Evolutionary conservation across 1,140 invertebrate genomes (phyloP).

Genomic region (Chionoecetes opilio): DNA sequence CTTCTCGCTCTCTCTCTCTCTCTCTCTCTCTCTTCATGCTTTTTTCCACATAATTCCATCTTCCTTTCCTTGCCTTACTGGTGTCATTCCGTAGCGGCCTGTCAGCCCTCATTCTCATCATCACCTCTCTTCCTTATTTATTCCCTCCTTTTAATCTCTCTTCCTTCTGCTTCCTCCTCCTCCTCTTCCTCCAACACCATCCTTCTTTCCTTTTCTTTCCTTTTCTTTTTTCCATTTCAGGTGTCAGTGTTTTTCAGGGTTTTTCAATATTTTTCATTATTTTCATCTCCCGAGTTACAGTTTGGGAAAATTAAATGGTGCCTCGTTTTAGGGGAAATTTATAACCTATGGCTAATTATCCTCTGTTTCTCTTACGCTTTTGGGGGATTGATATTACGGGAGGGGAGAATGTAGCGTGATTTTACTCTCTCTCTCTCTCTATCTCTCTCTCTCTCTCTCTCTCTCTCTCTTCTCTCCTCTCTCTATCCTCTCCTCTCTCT

Average conservation of each 20-base stretch:
- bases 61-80: not conserved
- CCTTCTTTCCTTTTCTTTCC: too few relatives aligned
- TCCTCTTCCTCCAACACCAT: too few relatives aligned
- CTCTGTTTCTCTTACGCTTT: not conserved
- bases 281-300: not conserved
- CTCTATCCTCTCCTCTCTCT: not conserved
- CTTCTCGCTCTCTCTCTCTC: conserved; percentile 52
- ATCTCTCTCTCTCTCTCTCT: not conserved
- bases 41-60: not conserved
- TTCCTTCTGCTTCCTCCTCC: too few relatives aligned
- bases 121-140: too few relatives aligned
- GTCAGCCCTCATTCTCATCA: too few relatives aligned
- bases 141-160: too few relatives aligned
- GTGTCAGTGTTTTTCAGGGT: too few relatives aligned
- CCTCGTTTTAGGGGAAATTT: not conserved
- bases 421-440: not conserved
- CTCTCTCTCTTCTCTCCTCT: not conserved
- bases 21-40: not conserved
- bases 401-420: not conserved
- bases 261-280: too few relatives aligned
- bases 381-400: not conserved
- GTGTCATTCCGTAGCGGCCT: not conserved
- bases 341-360: not conserved
- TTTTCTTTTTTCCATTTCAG: too few relatives aligned
- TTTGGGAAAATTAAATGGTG: not conserved